Conservation (phyloP, 1,140 invertebrate genomes). For the Leptinotarsa texana region DNA sequence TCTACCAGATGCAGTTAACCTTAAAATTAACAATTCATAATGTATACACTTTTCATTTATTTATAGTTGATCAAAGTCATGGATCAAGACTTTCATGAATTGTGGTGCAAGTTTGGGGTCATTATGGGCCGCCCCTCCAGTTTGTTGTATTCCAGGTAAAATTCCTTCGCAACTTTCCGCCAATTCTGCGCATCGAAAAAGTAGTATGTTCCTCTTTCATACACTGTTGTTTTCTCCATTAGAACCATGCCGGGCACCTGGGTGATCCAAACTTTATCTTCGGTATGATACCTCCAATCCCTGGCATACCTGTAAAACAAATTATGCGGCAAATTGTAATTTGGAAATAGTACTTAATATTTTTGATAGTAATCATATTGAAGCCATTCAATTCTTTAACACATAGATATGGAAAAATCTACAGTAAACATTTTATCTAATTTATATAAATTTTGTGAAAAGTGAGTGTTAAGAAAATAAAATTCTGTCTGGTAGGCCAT, state of each 20-base stretch:
- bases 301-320: slow-evolving; percentile 77
- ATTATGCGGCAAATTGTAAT: neutral
- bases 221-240: slow-evolving; percentile 91
- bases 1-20: slow-evolving; percentile 40
- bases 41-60: slow-evolving; percentile 57
- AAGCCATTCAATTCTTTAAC: too few species aligned
- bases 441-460: too few species aligned
- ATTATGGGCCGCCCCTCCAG: slow-evolving; percentile 82
- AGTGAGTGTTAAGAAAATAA: too few species aligned
- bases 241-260: slow-evolving; percentile 91
- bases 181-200: slow-evolving; percentile 98
- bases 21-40: slow-evolving; percentile 46
- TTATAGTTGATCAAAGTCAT: slow-evolving; percentile 51
- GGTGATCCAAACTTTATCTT: slow-evolving; percentile 99
- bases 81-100: slow-evolving; percentile 43
- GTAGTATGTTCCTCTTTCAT: slow-evolving; percentile 97
- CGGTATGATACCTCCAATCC: slow-evolving; percentile 99
- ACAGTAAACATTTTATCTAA: too few species aligned
- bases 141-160: slow-evolving; percentile 96
- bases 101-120: slow-evolving; percentile 47
- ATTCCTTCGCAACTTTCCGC: slow-evolving; percentile 95
- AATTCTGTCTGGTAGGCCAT: too few species aligned
- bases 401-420: too few species aligned
- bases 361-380: too few species aligned
- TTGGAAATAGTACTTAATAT: too few species aligned